A percentile compares a stretch with the other conserved stretches of the same genome.
Conservation (phyloP, 2,113 vertebrate species). For the Silurus asotus region DNA sequence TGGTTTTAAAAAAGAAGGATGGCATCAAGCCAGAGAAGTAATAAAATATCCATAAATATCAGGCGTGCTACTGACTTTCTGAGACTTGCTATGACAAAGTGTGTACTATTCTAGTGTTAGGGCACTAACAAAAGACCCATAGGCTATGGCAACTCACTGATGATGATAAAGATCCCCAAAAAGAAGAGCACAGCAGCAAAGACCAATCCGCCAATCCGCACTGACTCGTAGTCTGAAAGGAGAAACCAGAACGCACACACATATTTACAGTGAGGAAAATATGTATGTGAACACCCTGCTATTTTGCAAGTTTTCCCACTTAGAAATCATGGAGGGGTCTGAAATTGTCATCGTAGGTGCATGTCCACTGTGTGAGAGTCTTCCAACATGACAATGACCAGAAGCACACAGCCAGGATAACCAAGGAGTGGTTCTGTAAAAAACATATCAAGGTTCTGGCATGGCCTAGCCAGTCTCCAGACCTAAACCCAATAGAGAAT, state of each 20-base stretch:
- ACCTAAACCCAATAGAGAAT: no score
- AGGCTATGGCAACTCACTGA: slow-evolving; percentile 74
- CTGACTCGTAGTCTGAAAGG: slow-evolving; percentile 81
- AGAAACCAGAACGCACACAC: neutral
- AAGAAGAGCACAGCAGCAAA: slow-evolving; percentile 86
- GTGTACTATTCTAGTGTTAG: neutral
- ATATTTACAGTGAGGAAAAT: no score
- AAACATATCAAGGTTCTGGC: no score
- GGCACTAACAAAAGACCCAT: neutral
- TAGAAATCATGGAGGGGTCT: no score
- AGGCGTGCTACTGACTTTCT: neutral
- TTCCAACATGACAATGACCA: no score
- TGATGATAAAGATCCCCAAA: slow-evolving; percentile 82
- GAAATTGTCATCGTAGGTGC: no score
- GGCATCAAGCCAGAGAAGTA: neutral
- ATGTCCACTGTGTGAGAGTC: no score
- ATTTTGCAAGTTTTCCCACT: no score
- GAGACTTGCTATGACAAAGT: neutral
- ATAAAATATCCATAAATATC: neutral
- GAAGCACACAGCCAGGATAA: no score
- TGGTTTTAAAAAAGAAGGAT: neutral
- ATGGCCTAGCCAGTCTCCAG: no score
- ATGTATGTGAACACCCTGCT: no score
- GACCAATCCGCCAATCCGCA: slow-evolving; percentile 83
- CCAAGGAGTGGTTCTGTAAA: no score